Percentiles rank a stretch among this genome's conserved stretches.
Conservation (phyloP, 2,888 invertebrate species). For the Papilio elwesi region DNA sequence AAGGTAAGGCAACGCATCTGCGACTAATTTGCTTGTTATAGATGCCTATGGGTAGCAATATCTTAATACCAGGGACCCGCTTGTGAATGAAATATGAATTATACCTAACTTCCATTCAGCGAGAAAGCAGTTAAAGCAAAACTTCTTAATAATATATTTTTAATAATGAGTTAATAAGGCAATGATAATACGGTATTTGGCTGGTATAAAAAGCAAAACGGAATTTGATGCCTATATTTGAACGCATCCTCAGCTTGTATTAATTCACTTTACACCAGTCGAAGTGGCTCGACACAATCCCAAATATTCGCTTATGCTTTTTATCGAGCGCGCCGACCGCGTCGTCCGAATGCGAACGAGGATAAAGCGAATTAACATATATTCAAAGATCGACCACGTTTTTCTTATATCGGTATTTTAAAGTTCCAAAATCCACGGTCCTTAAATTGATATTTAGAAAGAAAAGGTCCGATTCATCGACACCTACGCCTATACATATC, state of each 20-base stretch:
- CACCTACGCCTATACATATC: conserved; percentile 72
- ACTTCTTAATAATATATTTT: not conserved
- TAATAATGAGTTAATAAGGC: conserved; percentile 10
- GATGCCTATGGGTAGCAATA: no score
- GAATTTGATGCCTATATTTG: conserved; percentile 56
- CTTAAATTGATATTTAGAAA: conserved; percentile 68
- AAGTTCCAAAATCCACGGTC: conserved; percentile 64
- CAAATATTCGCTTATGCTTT: conserved; percentile 73
- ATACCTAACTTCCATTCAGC: no score
- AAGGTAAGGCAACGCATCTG: no score
- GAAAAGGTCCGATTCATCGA: conserved; percentile 65
- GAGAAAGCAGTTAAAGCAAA: no score
- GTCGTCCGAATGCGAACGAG: conserved; percentile 64
- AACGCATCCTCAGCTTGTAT: conserved; percentile 56
- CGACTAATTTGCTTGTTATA: no score
- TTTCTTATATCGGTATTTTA: conserved; percentile 68
- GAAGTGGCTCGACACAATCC: conserved; percentile 70
- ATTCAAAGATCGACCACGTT: conserved; percentile 57
- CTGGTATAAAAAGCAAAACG: conserved; percentile 20
- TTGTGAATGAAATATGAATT: no score
- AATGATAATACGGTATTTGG: conserved; percentile 27
- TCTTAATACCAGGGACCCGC: no score
- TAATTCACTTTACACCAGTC: conserved; percentile 72
- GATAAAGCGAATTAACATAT: conserved; percentile 76
- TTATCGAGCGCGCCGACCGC: conserved; percentile 63